Base-by-base conservation (phyloP, 2,113 vertebrate species). In the Embiotoca jacksoni region DNA sequence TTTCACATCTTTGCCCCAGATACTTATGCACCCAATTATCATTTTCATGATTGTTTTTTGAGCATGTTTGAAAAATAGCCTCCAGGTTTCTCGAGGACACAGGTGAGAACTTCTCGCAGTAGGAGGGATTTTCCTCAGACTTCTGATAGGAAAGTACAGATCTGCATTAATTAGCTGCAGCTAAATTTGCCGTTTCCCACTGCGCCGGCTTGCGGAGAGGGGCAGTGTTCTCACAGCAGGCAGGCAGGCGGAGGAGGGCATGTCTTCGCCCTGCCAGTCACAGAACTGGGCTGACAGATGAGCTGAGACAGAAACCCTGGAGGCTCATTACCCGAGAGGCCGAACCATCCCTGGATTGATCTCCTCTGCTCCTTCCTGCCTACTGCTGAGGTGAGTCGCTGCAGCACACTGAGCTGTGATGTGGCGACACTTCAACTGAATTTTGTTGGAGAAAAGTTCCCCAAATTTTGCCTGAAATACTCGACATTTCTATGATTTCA, bases 241-340 rank as follows among this genome's bases (percentile, higher is more conserved):
- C 76, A 55, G 72, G 71, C 36, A 33, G 33, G 53, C 58, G 57
- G 65, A 52, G 54, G 41, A 53, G 16, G 63, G 3, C n/a, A 53
- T 46, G 80, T 83, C 56, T 81, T 57, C 39, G 2, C 39, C 58
- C 58, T 83, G 82, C 74, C 79, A 87, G 78, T 87, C 88, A 87
- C 14, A 78, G 75, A 74, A 37, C 5, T 68, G 72, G 75, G 70
- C 77, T 82, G 81, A 89, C 47, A 60, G 68, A 82, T 66, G 72
- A 76, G 71, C 10, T 15, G 37, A 68, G 70, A 85, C 41, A 61
- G 60, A 54, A 72, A 57, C 67, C 85, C 67, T 23, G 49, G 65
- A 79, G 87, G 83, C 71, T 88, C 80, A 82, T 87, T 87, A 84
- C 71, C 78, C 88, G 72, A 14, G 37, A 88, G 69, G 65, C 52